phyloP scores from a whole-genome alignment of 2,888 invertebrate genomes.

The Cephonodes hylas region DNA sequence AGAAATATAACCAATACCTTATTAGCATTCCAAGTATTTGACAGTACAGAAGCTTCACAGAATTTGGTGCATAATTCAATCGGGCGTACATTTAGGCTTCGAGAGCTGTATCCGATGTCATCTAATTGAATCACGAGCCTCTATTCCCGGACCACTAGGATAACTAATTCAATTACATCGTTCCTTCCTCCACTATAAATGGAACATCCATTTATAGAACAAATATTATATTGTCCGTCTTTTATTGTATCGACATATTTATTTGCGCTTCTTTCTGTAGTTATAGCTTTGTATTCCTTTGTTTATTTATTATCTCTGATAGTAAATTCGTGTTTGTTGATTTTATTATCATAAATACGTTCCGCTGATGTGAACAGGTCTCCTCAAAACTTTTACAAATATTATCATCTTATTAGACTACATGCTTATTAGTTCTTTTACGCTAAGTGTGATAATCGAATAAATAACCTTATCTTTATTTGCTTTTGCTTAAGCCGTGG shows the following conservation, averaged over 20 bases:
- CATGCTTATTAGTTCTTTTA: no score
- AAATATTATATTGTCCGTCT: conserved; percentile 12
- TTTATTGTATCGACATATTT: background rate
- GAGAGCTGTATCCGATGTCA: background rate
- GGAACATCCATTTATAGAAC: background rate
- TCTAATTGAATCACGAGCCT: background rate
- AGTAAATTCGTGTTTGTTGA: background rate
- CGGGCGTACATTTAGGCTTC: background rate
- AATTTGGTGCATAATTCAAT: background rate
- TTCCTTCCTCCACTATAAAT: background rate
- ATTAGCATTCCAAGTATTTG: no score
- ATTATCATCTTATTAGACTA: no score
- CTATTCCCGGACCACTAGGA: background rate
- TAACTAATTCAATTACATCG: conserved; percentile 3
- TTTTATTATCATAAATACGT: no score
- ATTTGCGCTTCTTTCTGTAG: background rate
- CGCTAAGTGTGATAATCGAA: no score
- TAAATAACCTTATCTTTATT: no score
- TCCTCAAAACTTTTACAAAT: no score
- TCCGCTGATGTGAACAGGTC: no score
- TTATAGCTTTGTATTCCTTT: background rate
- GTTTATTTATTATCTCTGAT: background rate
- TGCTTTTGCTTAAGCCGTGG: no score
- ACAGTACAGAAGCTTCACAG: background rate
- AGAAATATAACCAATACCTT: no score